Percentiles rank a stretch among this genome's conserved stretches.
Evolutionary conservation across 2,797 vertebrate genomes (phyloP).

Genomic region (Todus mexicanus): DNA sequence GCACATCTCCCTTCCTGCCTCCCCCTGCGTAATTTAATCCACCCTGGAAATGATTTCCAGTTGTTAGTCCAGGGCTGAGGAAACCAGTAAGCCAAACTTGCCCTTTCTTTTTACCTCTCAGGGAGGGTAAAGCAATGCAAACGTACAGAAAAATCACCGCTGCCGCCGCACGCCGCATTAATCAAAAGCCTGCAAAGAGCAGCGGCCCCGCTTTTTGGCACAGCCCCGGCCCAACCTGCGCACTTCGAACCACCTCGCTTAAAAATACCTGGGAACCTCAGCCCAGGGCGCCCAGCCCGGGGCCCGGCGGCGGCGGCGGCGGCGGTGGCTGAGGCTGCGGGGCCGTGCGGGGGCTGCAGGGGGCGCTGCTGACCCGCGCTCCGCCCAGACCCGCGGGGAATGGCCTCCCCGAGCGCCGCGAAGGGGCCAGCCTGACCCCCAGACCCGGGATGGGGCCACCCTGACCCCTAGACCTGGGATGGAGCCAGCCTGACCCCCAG

Average conservation of each 20-base stretch:
- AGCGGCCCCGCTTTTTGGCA: background rate
- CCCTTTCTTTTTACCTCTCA: background rate
- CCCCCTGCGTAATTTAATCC: background rate
- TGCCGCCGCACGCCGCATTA: background rate
- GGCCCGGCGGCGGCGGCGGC: too few species aligned
- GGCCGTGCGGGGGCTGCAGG: too few species aligned
- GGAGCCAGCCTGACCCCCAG: background rate
- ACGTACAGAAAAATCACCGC: background rate
- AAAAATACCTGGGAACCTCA: too few species aligned
- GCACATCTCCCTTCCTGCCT: background rate
- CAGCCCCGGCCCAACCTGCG: background rate
- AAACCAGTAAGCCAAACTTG: background rate
- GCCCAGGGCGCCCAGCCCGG: too few species aligned
- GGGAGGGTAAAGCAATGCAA: too few species aligned
- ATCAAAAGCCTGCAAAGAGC: background rate
- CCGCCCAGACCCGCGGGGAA: too few species aligned
- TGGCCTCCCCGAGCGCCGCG: background rate
- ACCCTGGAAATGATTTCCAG: background rate
- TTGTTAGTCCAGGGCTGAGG: background rate
- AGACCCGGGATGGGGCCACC: background rate
- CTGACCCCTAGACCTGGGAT: background rate
- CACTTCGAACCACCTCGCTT: background rate
- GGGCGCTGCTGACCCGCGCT: too few species aligned
- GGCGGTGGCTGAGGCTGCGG: too few species aligned
- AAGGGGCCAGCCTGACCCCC: too few species aligned